These are phyloP conservation scores for Pemphredon lugubris DNA, from an alignment of 2,888 invertebrate species.

Conservation along the genomic window DNA sequence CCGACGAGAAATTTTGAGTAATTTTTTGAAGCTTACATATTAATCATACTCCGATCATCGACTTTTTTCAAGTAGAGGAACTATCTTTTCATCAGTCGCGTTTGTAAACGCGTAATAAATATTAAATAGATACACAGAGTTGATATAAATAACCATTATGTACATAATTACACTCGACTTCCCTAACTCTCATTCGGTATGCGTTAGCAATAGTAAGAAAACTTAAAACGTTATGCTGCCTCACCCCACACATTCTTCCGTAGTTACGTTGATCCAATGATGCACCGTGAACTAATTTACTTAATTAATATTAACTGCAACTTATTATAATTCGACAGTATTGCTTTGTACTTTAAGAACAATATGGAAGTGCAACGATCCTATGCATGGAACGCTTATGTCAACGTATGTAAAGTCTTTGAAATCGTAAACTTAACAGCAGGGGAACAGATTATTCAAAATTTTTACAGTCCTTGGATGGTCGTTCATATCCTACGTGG, in stretches of 20 bases:
- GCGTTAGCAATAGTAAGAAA: constrained; percentile 21
- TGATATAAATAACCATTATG: constrained; percentile 60
- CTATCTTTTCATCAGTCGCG: constrained; percentile 44
- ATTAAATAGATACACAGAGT: constrained; percentile 64
- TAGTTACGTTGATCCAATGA: constrained; percentile 13
- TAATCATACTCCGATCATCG: constrained; percentile 3
- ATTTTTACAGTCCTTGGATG: constrained; percentile 15
- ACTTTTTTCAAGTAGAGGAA: constrained; percentile 45
- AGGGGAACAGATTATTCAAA: constrained; percentile 29
- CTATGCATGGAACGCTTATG: constrained; percentile 21
- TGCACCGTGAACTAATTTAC: constrained; percentile 21
- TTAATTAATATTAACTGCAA: constrained; percentile 1
- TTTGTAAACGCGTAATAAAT: constrained; percentile 62
- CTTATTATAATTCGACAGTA: constrained; percentile 12
- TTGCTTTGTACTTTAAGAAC: constrained; percentile 45
- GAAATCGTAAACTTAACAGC: constrained; percentile 27
- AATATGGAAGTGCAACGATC: constrained; percentile 33
- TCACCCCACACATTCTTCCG: constrained; percentile 20
- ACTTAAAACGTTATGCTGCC: constrained; percentile 31
- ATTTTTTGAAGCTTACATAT: too few relatives aligned
- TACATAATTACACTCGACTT: constrained; percentile 66
- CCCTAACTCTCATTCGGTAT: constrained; percentile 22
- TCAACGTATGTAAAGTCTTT: constrained; percentile 10
- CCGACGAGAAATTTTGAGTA: too few relatives aligned
- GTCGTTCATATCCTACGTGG: constrained; percentile 35